Evolutionary conservation across 1,140 invertebrate genomes (phyloP).

Genomic region (Brachionus rotundiformis): DNA sequence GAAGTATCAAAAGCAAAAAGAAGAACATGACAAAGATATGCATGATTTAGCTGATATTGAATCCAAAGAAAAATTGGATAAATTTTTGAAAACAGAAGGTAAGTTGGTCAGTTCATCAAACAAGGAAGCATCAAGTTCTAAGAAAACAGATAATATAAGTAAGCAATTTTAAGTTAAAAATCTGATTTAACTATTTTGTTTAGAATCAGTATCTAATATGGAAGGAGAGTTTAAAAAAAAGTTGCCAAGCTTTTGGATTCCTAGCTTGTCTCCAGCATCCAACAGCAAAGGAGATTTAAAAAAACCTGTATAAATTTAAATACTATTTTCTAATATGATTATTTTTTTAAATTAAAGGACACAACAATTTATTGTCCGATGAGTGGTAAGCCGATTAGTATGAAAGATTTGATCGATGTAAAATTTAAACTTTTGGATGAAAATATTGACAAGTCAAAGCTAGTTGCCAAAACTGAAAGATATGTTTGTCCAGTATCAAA

Average conservation of each 20-base stretch:
- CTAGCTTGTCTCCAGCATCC: conserved; percentile 77
- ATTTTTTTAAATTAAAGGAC: conserved; percentile 66
- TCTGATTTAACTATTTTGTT: too few species aligned
- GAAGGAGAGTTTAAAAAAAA: conserved; percentile 69
- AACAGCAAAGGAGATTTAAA: conserved; percentile 38
- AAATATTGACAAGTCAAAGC: conserved; percentile 67
- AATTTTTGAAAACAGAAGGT: conserved; percentile 74
- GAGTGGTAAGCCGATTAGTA: conserved; percentile 80
- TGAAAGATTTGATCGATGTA: conserved; percentile 88
- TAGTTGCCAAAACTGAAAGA: conserved; percentile 71
- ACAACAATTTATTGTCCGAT: conserved; percentile 86
- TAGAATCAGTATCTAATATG: conserved; percentile 59
- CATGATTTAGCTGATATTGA: conserved; percentile 72
- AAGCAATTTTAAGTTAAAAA: too few species aligned
- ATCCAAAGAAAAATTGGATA: conserved; percentile 71
- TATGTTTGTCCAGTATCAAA: conserved; percentile 97
- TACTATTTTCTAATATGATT: too few species aligned
- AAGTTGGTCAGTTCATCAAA: neutral
- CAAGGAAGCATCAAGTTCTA: neutral
- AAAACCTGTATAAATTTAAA: conserved; percentile 62
- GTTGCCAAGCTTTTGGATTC: conserved; percentile 96
- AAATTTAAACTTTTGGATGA: conserved; percentile 79
- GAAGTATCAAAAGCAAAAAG: conserved; percentile 82
- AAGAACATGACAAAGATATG: conserved; percentile 68
- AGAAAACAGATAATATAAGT: neutral